phyloP scores from a whole-genome alignment of 1,140 invertebrate species.

The Bombyx mori region DNA sequence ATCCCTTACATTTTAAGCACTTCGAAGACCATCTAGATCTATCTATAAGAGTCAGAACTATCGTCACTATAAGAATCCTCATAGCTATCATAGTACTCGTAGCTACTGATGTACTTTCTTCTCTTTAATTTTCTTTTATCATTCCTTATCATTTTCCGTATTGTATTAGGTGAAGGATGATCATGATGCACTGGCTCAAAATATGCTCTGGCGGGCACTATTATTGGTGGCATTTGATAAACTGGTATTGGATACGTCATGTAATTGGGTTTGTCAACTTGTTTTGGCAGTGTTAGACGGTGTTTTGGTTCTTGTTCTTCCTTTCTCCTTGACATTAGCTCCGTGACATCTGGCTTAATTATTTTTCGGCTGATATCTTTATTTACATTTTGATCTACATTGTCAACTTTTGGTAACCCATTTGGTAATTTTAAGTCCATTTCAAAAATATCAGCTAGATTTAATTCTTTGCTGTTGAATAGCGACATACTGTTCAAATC shows the following conservation, averaged over 20 bases:
- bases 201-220: slow-evolving; percentile 30
- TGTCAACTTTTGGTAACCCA: background rate
- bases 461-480: background rate
- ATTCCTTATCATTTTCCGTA: slow-evolving; percentile 28
- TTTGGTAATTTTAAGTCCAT: background rate
- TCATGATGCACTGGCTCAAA: slow-evolving; percentile 46
- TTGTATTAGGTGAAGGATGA: slow-evolving; percentile 36
- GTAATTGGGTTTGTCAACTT: slow-evolving; percentile 1
- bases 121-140: slow-evolving; percentile 19
- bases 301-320: too few species aligned
- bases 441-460: slow-evolving; percentile 1
- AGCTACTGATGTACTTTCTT: background rate
- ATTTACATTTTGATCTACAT: background rate
- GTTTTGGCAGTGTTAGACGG: background rate
- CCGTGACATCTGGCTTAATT: background rate
- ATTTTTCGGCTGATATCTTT: background rate
- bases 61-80: slow-evolving; percentile 9
- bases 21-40: too few species aligned
- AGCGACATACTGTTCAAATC: background rate
- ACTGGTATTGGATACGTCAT: slow-evolving; percentile 7
- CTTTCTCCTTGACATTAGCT: background rate
- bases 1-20: too few species aligned
- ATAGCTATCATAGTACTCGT: background rate
- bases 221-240: slow-evolving; percentile 20
- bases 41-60: slow-evolving; percentile 1